Base-by-base conservation (phyloP, 2,888 invertebrate species). In the Ernsta delagoae region DNA sequence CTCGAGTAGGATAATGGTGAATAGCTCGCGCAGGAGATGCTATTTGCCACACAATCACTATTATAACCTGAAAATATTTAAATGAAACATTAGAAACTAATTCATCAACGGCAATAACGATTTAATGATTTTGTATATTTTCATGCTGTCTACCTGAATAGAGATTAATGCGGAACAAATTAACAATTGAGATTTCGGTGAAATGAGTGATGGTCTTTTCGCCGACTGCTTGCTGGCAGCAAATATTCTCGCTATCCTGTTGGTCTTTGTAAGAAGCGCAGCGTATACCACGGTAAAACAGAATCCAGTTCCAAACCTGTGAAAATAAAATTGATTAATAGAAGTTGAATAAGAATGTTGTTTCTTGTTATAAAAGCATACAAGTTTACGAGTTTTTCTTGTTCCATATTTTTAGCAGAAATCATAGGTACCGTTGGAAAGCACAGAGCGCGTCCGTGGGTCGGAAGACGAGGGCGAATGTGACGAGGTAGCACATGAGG, bases 211-310 rank as follows among this genome's bases (percentile, higher is more conserved):
- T 0, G 98, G 99, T 73, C 98, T 95, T 82, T 98, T 97, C 8
- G 99, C 99, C 48, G 98, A 97, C 75, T 97, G 97, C 85, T 98
- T 98, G 79, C 98, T 97, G 9, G 99, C 98, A 79, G 98, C 98
- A 86, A 99, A 97, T 83, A 99, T 99, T 66, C 99, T 94, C 3
- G 99, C 97, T 74, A 99, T 99, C 70, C 99, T 94, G 90, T 99
- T 99, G 5, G 99, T 99, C 94, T 99, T 99, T 24, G 99, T 99
- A 68, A 99, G 95, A 34, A 99, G 94, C 3, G 99, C 98, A 0
- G 98, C 98, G 89, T 99, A 99, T 66, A 99, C 98, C 57, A 99
- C 97, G 1, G 99, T 98, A 93, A 99, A 99, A 83, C 98, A 98
- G 83, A 99, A 43, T 4, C 64, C 61, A 7, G 61, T 61, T 1